Conservation (phyloP, 2,113 vertebrate genomes). For the Thermophis baileyi region DNA sequence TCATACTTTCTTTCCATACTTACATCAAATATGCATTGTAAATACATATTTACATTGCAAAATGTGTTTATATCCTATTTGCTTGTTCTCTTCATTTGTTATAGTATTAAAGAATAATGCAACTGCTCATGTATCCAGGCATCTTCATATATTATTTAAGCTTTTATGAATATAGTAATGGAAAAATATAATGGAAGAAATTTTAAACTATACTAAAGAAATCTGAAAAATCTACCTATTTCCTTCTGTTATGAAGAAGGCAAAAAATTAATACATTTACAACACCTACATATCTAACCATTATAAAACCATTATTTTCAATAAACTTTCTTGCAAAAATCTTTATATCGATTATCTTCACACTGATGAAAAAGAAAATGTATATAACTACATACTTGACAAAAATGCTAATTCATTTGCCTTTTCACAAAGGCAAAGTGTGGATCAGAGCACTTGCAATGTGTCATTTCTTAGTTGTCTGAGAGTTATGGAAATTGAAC, state of each 20-base stretch:
- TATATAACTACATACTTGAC: not conserved
- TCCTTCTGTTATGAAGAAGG: not conserved
- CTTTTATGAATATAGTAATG: conserved; percentile 2
- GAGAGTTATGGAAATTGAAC: not conserved
- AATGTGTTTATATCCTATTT: not conserved
- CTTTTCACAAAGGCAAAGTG: not conserved
- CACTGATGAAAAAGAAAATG: not conserved
- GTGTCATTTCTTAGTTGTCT: not conserved
- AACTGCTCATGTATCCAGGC: not conserved
- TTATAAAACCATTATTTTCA: conserved; percentile 20
- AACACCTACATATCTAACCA: not conserved
- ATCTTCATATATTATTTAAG: not conserved
- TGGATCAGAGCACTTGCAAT: not conserved
- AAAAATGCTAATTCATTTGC: not conserved
- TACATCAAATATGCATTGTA: conserved; percentile 13
- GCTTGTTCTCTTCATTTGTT: not conserved
- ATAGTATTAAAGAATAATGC: not conserved
- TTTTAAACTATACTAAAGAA: conserved; percentile 20
- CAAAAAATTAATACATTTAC: conserved; percentile 1
- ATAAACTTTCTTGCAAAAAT: not conserved
- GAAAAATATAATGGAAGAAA: conserved; percentile 15
- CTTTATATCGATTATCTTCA: not conserved
- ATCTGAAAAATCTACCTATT: conserved; percentile 17
- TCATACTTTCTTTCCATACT: not conserved
- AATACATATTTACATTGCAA: not conserved